Conservation (phyloP, 2,113 vertebrate species). For the Lontra canadensis region DNA sequence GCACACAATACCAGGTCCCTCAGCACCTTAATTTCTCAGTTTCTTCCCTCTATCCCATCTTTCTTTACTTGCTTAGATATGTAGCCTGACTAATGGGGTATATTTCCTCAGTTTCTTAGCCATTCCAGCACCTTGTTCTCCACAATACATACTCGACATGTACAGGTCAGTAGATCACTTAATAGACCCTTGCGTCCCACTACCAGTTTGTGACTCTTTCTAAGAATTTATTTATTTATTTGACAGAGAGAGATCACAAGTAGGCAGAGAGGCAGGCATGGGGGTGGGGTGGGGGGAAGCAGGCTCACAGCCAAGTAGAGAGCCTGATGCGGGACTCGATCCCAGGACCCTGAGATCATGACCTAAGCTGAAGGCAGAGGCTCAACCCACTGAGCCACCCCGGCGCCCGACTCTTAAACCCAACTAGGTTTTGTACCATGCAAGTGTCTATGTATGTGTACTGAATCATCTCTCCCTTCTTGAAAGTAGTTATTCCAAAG, state of each 20-base stretch:
- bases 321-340: too few species aligned
- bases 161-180: neutral
- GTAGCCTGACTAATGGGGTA: neutral
- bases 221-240: too few species aligned
- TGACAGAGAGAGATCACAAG: too few species aligned
- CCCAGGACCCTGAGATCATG: too few species aligned
- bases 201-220: neutral
- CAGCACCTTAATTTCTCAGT: neutral
- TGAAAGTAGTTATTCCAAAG: neutral
- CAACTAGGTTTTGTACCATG: neutral
- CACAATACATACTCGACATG: accelerated
- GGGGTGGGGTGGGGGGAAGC: too few species aligned
- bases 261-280: too few species aligned
- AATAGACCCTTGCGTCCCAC: neutral
- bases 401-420: neutral
- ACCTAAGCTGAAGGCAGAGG: too few species aligned
- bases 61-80: neutral
- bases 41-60: neutral
- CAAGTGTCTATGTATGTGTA: neutral
- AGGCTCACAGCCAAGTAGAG: too few species aligned
- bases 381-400: too few species aligned
- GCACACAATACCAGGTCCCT: neutral
- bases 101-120: neutral
- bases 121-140: too few species aligned
- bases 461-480: neutral